phyloP scores from a whole-genome alignment of 2,113 vertebrate species.

The Oryzias curvinotus region DNA sequence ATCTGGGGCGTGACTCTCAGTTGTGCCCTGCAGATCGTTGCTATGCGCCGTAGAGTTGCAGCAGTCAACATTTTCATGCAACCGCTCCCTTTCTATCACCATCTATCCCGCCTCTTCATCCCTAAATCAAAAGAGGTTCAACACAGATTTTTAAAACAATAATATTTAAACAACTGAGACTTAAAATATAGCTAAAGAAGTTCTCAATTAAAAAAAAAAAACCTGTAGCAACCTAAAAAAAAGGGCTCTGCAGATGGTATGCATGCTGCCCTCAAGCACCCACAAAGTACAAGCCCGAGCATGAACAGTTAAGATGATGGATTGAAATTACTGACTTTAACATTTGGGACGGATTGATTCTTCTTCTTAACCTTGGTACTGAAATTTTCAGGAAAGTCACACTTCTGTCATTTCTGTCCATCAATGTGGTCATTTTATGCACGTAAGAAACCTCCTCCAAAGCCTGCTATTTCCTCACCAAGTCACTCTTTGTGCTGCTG shows the following conservation, averaged over 20 bases:
- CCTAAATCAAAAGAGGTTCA: not conserved
- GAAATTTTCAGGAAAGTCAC: not conserved
- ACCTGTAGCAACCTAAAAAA: not conserved
- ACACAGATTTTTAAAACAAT: not conserved
- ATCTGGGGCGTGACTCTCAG: conserved; percentile 46
- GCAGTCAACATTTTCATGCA: conserved; percentile 1
- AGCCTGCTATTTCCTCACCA: conserved; percentile 6
- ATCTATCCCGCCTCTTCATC: not conserved
- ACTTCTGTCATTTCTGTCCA: not conserved
- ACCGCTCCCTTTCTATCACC: conserved; percentile 14
- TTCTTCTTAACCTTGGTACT: not conserved
- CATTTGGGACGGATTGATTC: not conserved
- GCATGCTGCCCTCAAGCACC: not conserved
- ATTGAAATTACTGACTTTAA: not conserved
- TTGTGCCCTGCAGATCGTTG: conserved; percentile 32
- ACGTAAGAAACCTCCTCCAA: not conserved
- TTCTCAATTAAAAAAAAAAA: not conserved
- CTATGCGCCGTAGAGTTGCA: not conserved
- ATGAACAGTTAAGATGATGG: not conserved
- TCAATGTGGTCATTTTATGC: not conserved
- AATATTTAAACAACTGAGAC: not conserved
- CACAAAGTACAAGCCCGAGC: conserved; percentile 17
- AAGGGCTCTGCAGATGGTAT: not conserved
- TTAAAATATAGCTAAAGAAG: not conserved
- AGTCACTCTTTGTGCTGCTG: not conserved